Percentiles rank a stretch among this genome's conserved stretches.
Conservation (phyloP, 92 coral and sea anemone species). For the Phenganax subtilis region DNA sequence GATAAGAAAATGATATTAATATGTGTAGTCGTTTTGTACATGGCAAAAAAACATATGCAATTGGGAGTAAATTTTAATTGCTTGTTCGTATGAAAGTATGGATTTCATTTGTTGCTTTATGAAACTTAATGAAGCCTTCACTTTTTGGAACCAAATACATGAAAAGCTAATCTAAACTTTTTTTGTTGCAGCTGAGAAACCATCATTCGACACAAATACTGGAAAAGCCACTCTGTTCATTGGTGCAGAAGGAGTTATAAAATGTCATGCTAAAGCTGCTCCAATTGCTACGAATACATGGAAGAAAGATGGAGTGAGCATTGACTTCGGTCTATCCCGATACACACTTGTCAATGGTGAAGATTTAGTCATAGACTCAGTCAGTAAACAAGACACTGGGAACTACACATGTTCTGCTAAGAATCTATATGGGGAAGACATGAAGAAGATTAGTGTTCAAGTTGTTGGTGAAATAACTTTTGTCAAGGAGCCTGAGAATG, state of each 20-base stretch:
- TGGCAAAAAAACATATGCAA: too few relatives aligned
- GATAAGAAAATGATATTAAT: too few relatives aligned
- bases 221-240: conserved; percentile 75
- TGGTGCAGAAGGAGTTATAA: conserved; percentile 45
- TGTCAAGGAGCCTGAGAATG: not conserved
- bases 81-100: not conserved
- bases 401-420: conserved; percentile 55
- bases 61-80: not conserved
- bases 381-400: conserved; percentile 45
- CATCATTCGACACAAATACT: conserved; percentile 49
- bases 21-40: too few relatives aligned
- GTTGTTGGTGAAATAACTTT: conserved; percentile 50
- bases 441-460: conserved; percentile 37
- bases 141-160: too few relatives aligned
- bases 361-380: conserved; percentile 37
- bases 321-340: not conserved
- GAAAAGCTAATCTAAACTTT: not conserved
- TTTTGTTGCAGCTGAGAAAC: conserved; percentile 51
- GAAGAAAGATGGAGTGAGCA: conserved; percentile 41
- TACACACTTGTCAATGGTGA: conserved; percentile 5
- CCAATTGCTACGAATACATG: conserved; percentile 55
- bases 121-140: too few relatives aligned
- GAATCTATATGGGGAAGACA: conserved; percentile 40
- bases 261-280: conserved; percentile 73
- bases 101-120: not conserved